Evolutionary conservation across 1,140 invertebrate genomes (phyloP).

Genomic region (Drosophila parvula): DNA sequence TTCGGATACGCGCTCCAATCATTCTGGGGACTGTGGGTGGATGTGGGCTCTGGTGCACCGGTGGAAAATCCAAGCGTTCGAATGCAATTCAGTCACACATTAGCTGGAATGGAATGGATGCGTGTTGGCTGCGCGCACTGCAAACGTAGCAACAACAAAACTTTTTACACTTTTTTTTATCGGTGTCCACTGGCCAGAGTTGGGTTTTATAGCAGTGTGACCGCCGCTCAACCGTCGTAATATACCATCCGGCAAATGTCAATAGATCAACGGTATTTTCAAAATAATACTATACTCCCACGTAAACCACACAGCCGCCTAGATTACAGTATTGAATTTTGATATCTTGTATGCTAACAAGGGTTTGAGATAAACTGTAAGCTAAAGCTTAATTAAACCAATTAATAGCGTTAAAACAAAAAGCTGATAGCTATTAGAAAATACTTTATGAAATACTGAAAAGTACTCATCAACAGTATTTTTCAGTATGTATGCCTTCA

Average conservation of each 20-base stretch:
- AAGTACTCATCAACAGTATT: background rate
- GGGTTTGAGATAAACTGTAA: too few species aligned
- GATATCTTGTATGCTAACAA: too few species aligned
- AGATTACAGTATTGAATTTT: too few species aligned
- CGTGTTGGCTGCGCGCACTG: conserved; percentile 29
- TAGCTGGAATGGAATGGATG: conserved; percentile 61
- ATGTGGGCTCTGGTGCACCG: conserved; percentile 36
- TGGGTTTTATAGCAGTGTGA: conserved; percentile 18
- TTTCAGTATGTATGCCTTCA: background rate
- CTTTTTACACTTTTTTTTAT: conserved; percentile 35
- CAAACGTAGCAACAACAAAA: conserved; percentile 46
- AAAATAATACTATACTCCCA: background rate
- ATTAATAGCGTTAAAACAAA: too few species aligned
- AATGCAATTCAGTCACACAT: conserved; percentile 62
- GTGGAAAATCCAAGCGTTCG: conserved; percentile 41
- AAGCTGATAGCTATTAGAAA: too few species aligned
- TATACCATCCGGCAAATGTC: background rate
- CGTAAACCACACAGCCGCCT: too few species aligned
- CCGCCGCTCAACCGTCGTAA: background rate
- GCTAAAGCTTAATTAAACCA: too few species aligned
- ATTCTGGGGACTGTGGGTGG: conserved; percentile 48
- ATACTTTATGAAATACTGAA: background rate
- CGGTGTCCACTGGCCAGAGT: conserved; percentile 24
- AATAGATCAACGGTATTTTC: background rate
- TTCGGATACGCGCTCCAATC: conserved; percentile 59